Conservation (phyloP, 2,888 invertebrate species). For the Chloroclysta siterata region DNA sequence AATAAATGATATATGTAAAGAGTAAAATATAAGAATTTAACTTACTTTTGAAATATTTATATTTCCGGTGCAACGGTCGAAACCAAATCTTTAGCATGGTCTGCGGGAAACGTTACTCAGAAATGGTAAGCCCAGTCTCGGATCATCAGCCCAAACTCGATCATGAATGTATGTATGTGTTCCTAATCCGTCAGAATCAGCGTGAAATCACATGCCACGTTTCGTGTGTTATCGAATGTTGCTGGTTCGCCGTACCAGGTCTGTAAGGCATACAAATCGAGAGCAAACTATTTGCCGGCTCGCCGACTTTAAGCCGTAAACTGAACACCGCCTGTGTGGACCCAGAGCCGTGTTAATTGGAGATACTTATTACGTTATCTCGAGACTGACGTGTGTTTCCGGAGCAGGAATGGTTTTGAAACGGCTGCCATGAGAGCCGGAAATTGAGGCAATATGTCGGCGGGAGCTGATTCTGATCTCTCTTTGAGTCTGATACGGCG, state of each 20-base stretch:
- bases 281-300: neutral
- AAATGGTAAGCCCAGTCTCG: too few relatives aligned
- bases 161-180: too few relatives aligned
- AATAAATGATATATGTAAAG: too few relatives aligned
- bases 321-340: neutral
- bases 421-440: neutral
- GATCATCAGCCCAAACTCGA: too few relatives aligned
- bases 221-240: neutral
- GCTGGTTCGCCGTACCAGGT: neutral
- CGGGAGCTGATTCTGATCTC: too few relatives aligned
- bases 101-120: too few relatives aligned
- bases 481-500: neutral
- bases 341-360: neutral
- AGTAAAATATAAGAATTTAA: too few relatives aligned
- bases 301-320: neutral
- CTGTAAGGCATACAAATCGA: neutral
- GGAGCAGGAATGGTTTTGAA: neutral
- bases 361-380: conserved; percentile 3
- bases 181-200: neutral
- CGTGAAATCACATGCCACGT: neutral
- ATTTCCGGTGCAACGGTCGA: too few relatives aligned
- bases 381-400: neutral
- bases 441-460: neutral
- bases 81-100: too few relatives aligned
- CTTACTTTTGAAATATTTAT: too few relatives aligned